A percentile compares a stretch with the other conserved stretches of the same genome.
phyloP scores from a whole-genome alignment of 2,113 vertebrate species.

The Calidris pugnax region DNA sequence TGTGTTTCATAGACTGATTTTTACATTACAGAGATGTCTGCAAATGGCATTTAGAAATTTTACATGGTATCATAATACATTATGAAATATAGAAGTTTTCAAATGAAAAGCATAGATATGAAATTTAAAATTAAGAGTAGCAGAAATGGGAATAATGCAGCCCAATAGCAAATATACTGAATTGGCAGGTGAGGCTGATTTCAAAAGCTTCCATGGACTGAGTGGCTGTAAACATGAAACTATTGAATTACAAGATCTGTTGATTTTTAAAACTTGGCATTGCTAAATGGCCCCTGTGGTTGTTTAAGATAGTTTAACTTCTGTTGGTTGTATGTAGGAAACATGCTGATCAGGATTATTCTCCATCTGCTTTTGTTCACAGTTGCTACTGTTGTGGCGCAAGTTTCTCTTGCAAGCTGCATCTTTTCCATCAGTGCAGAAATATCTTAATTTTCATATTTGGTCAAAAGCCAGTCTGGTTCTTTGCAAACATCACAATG shows the following conservation, averaged over 20 bases:
- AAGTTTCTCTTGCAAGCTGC: not conserved
- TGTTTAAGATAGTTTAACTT: not conserved
- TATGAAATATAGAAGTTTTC: not conserved
- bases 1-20: not conserved
- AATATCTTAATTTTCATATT: not conserved
- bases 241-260: not conserved
- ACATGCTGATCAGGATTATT: not conserved
- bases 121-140: not conserved
- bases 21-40: not conserved
- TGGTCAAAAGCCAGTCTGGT: not conserved
- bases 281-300: not conserved
- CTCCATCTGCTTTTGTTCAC: constrained; percentile 15
- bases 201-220: not conserved
- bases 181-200: not conserved
- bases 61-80: accelerated
- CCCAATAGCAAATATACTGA: not conserved
- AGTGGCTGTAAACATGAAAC: not conserved
- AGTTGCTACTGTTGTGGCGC: not conserved
- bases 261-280: not conserved
- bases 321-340: not conserved
- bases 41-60: not conserved
- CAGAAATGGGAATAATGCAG: not conserved
- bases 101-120: not conserved
- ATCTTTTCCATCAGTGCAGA: not conserved
- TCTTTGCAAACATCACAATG: not conserved